Conservation (phyloP, 2,888 invertebrate genomes). For the Lasioglossum pauxillum region DNA sequence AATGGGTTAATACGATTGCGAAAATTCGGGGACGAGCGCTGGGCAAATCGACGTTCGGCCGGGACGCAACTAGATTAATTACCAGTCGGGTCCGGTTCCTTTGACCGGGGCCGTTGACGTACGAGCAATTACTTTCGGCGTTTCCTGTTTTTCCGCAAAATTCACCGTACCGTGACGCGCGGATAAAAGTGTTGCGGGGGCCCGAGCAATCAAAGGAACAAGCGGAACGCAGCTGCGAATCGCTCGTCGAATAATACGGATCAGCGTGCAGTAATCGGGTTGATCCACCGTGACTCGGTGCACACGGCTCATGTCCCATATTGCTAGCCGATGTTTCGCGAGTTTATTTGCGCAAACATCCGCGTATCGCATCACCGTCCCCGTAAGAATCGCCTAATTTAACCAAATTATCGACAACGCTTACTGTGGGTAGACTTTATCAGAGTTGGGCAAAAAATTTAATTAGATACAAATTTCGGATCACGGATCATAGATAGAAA, state of each 20-base stretch:
- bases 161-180: background rate
- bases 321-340: background rate
- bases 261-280: background rate
- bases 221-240: background rate
- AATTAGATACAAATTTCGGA: too few species aligned
- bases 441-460: too few species aligned
- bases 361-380: background rate
- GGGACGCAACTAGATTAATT: background rate
- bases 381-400: background rate
- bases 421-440: too few species aligned
- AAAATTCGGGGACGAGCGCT: background rate
- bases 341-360: background rate
- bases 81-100: background rate
- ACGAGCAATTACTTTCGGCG: background rate
- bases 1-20: background rate
- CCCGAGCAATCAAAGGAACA: background rate
- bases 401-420: too few species aligned
- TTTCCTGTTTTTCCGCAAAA: background rate
- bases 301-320: background rate
- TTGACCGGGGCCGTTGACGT: background rate
- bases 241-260: slow-evolving; percentile 19
- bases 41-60: background rate
- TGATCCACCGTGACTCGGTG: background rate
- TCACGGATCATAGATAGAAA: too few species aligned
- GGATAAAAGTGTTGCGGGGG: background rate